Base-by-base conservation (phyloP, 1,140 invertebrate genomes). In the Pseudomyrmex concolor region DNA sequence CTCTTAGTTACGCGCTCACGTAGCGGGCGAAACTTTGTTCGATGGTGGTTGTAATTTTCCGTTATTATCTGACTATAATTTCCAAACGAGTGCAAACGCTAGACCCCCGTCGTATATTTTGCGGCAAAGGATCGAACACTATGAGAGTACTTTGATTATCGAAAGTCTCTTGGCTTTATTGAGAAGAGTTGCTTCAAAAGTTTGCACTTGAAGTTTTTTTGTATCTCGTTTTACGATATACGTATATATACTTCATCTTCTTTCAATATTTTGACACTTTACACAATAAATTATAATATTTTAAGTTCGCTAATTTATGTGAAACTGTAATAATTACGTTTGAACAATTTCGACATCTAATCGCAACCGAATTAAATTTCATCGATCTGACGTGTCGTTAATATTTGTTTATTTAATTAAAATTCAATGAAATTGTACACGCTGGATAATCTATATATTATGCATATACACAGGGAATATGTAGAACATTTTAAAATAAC, bases 331-430 rank as follows among this genome's bases (percentile, higher is more conserved):
- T 34, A 34, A 34, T 34, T 7, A 74, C 54, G 54, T 15, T n/a
- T 15, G 13, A n/a, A 50, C 15, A 45, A 43, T 25, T 15, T 9
- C n/a, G 19, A 71, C n/a, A 13, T 48, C 4, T 70, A 57, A 71
- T 19, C 17, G 34, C n/a, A 60, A n/a, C 17, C 50, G 17, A 45
- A 70, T 60, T 80, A 48, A 70, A 80, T 70, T 34, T 70, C 57
- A 60, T 60, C 22, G 22, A 22, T 59, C 22, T 17, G 22, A 80
- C 13, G 15, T 48, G 9, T 25, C 43, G 15, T 71, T 80, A 60
- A 70, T 71, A 80, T 60, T 25, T 70, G 71, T 80, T 59, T 59
- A 80, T 71, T 71, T 59, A 25, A 78, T 70, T 60, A 60, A 4
- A 13, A 2, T 5, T 60, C 57, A 1, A 15, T 34, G 34, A 34